Conservation (phyloP, 1,140 invertebrate genomes). For the Diabrotica undecimpunctata region DNA sequence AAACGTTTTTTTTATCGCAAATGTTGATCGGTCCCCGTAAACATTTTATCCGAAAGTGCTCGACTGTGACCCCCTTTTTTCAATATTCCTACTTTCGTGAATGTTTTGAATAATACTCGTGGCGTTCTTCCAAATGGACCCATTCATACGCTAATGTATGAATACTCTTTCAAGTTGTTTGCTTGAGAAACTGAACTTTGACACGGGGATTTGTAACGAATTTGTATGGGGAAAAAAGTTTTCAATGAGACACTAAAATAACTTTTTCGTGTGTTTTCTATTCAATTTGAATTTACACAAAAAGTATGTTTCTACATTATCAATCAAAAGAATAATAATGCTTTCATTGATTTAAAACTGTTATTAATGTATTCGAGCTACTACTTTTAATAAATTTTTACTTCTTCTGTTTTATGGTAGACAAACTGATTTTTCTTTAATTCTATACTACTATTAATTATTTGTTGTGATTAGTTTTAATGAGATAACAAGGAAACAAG, state of each 20-base stretch:
- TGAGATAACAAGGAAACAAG: no score
- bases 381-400: no score
- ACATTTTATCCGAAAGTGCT: background rate
- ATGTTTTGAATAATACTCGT: constrained; percentile 19
- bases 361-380: no score
- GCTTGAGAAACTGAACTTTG: constrained; percentile 12
- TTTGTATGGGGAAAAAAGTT: constrained; percentile 7
- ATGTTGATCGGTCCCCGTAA: background rate
- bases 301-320: no score
- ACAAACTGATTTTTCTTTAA: no score
- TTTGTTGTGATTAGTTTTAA: no score
- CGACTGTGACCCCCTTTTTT: background rate
- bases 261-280: background rate
- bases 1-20: background rate
- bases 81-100: constrained; percentile 3
- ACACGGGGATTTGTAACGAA: constrained; percentile 12
- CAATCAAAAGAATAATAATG: no score
- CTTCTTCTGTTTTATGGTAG: no score
- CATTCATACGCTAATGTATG: constrained; percentile 20
- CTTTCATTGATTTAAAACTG: no score
- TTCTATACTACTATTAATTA: no score
- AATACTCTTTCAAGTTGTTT: constrained; percentile 13
- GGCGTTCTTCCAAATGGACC: constrained; percentile 13
- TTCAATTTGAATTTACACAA: background rate
- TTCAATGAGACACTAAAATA: background rate